Conservation (phyloP, 2,113 vertebrate species). For the Xiphophorus maculatus region DNA sequence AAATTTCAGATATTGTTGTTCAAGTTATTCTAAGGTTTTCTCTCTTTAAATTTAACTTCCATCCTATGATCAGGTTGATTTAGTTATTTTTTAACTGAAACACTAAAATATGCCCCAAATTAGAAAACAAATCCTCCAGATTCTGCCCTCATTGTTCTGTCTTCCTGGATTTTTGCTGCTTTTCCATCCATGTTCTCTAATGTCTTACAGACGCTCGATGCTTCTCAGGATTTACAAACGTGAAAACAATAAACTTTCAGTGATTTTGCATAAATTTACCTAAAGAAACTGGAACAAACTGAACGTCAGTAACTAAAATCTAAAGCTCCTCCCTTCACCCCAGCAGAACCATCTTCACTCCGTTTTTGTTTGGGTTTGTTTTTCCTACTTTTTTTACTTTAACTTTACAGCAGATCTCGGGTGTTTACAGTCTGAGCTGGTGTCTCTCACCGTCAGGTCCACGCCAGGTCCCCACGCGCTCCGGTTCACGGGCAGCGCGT, state of each 20-base stretch:
- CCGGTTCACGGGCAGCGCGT: slow-evolving; percentile 47
- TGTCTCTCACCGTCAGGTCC: slow-evolving; percentile 47
- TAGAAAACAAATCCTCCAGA: neutral
- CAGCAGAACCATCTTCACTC: neutral
- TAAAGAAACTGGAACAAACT: neutral
- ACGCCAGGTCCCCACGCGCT: slow-evolving; percentile 55
- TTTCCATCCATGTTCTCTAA: neutral
- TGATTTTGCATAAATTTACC: neutral
- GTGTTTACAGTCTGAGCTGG: too few species aligned
- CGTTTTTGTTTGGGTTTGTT: neutral
- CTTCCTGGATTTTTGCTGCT: neutral
- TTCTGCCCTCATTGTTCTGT: neutral
- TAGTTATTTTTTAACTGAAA: too few species aligned
- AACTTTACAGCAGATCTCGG: too few species aligned
- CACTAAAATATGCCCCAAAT: too few species aligned
- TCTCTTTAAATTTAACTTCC: too few species aligned
- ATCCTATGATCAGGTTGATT: too few species aligned
- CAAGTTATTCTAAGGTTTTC: too few species aligned
- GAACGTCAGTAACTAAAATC: neutral
- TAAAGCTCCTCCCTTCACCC: neutral
- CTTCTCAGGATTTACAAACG: neutral
- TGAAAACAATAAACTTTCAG: neutral
- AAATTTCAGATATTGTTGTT: neutral
- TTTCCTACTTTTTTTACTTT: neutral
- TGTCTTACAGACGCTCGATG: neutral